Evolutionary conservation across 2,888 invertebrate genomes (phyloP), one percentile per base, ranked within the genome.

Genomic region (Drosophila imparisetae): DNA sequence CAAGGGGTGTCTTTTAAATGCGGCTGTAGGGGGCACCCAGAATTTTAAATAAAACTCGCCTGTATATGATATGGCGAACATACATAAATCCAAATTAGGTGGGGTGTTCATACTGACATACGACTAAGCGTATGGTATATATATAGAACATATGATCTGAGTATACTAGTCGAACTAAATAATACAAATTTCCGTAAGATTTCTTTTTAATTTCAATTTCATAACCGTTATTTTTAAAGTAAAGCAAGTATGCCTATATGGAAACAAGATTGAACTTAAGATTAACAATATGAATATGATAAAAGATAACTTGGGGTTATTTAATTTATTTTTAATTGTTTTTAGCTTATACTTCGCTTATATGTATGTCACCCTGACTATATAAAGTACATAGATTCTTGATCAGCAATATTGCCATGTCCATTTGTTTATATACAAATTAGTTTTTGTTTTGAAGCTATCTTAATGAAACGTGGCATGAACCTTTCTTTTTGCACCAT

Each of bases 1-100:
- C 4, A 60, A 29, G 21, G 54, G 29, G 34, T 36, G 34, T 45
- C 67, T 18, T 30, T 49, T 58, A 6, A 18, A 32, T 34, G 59
- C 18, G 30, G 6, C 24, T 27, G n/a, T 34, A 45, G 29, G 55
- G 30, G 68, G 54, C 15, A 36, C 10, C 1, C 34, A 6, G 21
- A 40, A 52, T 52, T 42, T 40, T 10, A 50, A 65, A 29, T 66
- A 40, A 65, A 32, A 27, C 27, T 15, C 32, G 49, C 40, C 30
- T 40, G 66, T 38, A 32, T 40, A 34, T 50, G 11, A 32, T 53
- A 66, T 50, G 24, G 29, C n/a, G 38, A 42, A 52, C 29, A 36
- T 8, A 55, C 55, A 55, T 55, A 55, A 55, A 55, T 55, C n/a
- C 48, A 32, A 65, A 38, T 65, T 38, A 65, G 15, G 21, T 40